These are phyloP conservation scores for Vandiemenella viatica DNA, from an alignment of 2,888 invertebrate species.

Conservation along the genomic window DNA sequence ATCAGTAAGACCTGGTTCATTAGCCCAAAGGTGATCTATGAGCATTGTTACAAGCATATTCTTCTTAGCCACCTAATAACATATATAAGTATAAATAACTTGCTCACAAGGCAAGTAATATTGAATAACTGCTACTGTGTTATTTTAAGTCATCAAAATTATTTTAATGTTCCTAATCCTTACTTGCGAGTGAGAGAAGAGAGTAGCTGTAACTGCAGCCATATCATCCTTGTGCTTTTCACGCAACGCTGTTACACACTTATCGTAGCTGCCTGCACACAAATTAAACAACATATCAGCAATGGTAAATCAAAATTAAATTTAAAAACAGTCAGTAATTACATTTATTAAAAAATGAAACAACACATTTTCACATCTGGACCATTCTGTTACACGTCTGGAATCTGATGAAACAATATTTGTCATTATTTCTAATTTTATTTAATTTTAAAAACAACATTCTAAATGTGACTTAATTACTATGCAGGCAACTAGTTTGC, in stretches of 20 bases:
- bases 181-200: slow-evolving; percentile 81
- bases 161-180: neutral
- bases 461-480: too few species aligned
- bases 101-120: too few species aligned
- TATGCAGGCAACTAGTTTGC: too few species aligned
- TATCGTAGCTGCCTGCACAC: slow-evolving; percentile 77
- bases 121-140: neutral
- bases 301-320: too few species aligned
- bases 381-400: too few species aligned
- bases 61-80: slow-evolving; percentile 64
- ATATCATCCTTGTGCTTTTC: slow-evolving; percentile 88
- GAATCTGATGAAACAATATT: too few species aligned
- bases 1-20: slow-evolving; percentile 89
- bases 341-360: too few species aligned
- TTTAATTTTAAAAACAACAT: too few species aligned
- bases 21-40: slow-evolving; percentile 85
- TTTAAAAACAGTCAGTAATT: too few species aligned
- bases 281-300: neutral
- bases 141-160: neutral
- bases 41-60: slow-evolving; percentile 78
- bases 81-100: too few species aligned
- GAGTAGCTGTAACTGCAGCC: slow-evolving; percentile 70
- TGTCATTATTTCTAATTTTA: too few species aligned
- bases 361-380: too few species aligned
- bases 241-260: slow-evolving; percentile 78